Conservation (phyloP, 2,113 vertebrate genomes). For the Bothrops jararaca region DNA sequence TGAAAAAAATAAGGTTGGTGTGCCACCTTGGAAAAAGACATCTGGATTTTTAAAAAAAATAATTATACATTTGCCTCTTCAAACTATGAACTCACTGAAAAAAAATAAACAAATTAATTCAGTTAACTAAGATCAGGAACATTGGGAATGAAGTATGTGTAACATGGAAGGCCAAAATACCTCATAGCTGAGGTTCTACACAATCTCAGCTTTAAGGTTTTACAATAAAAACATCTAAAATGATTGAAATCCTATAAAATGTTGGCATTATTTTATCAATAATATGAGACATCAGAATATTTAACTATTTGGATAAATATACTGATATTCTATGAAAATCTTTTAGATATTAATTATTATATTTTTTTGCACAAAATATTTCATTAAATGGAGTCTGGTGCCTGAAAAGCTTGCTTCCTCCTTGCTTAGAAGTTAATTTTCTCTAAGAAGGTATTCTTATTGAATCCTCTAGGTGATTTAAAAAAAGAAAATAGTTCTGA, state of each 20-base stretch:
- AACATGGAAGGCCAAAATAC: not conserved
- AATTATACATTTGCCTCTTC: not conserved
- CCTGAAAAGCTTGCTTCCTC: not conserved
- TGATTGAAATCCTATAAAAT: not conserved
- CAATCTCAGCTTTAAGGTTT: not conserved
- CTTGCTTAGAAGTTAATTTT: not conserved
- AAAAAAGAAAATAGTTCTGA: not conserved
- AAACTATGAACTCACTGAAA: not conserved
- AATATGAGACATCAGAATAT: not conserved
- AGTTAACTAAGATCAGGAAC: not conserved
- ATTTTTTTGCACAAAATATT: not conserved
- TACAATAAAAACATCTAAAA: not conserved
- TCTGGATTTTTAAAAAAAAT: not conserved
- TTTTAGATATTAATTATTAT: not conserved
- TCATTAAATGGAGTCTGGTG: not conserved
- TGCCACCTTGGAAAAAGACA: not conserved
- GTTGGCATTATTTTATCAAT: not conserved
- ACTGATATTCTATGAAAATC: not conserved
- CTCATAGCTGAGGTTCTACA: not conserved
- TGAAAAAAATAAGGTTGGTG: not conserved
- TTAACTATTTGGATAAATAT: not conserved
- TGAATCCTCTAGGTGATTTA: not conserved
- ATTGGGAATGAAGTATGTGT: not conserved
- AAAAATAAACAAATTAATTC: not conserved
- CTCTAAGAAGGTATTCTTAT: not conserved